Conservation (phyloP, 2,888 invertebrate genomes). For the Tineola bisselliella region DNA sequence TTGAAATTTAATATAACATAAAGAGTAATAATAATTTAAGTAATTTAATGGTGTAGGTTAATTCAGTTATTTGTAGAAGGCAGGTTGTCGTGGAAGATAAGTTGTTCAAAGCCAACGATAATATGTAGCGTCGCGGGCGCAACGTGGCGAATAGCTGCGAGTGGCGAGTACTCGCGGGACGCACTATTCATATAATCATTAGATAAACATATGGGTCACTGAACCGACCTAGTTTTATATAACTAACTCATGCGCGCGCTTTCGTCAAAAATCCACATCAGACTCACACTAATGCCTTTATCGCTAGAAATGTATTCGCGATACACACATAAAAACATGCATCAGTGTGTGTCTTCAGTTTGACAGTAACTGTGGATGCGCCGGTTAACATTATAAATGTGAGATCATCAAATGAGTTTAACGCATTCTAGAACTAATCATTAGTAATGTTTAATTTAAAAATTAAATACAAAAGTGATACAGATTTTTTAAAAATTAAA, state of each 20-base stretch:
- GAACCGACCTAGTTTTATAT: conserved; percentile 63
- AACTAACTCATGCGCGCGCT: conserved; percentile 38
- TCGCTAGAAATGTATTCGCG: neutral
- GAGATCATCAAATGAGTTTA: conserved; percentile 24
- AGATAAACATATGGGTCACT: conserved; percentile 68
- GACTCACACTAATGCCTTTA: conserved; percentile 27
- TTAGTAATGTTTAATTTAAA: neutral
- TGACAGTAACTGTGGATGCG: neutral
- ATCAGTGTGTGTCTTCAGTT: conserved; percentile 12
- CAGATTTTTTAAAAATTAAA: neutral
- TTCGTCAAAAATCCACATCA: conserved; percentile 41
- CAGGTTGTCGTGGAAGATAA: conserved; percentile 59
- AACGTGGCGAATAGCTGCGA: conserved; percentile 14
- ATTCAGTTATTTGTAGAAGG: conserved; percentile 22
- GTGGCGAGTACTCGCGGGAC: conserved; percentile 14
- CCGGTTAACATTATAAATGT: conserved; percentile 23
- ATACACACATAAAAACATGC: neutral
- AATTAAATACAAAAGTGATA: neutral
- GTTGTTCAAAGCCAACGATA: conserved; percentile 48
- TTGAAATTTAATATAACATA: neutral
- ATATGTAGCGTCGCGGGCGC: conserved; percentile 33
- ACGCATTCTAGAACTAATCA: neutral
- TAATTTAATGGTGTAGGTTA: conserved; percentile 26
- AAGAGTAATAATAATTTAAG: neutral
- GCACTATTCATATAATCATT: conserved; percentile 36